Evolutionary conservation across 2,113 vertebrate genomes (phyloP).

Genomic region (Cottus gobio): DNA sequence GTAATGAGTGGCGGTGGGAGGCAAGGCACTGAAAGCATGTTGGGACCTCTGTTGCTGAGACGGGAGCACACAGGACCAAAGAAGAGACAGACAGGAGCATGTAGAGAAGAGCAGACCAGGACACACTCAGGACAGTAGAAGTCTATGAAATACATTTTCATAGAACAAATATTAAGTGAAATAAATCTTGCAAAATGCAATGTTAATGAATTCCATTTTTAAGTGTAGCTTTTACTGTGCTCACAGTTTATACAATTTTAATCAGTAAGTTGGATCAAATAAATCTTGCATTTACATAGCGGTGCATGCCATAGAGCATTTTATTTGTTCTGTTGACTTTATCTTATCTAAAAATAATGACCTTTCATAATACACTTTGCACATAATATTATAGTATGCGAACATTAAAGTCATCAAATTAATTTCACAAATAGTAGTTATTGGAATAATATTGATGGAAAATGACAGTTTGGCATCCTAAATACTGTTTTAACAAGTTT

Average conservation of each 20-base stretch:
- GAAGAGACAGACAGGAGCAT: not conserved
- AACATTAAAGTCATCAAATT: not conserved
- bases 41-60: not conserved
- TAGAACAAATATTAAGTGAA: not conserved
- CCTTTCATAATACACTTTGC: not conserved
- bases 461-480: not conserved
- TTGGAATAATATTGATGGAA: not conserved
- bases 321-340: not conserved
- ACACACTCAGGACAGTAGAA: not conserved
- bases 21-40: not conserved
- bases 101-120: not conserved
- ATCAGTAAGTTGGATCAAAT: not conserved
- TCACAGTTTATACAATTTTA: not conserved
- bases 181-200: not conserved
- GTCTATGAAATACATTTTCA: not conserved
- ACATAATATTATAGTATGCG: not conserved
- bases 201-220: slow-evolving; percentile 13
- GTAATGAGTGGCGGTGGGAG: not conserved
- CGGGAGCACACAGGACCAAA: not conserved
- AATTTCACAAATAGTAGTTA: not conserved
- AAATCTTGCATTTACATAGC: not conserved
- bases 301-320: not conserved
- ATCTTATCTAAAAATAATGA: not conserved
- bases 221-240: slow-evolving; percentile 10
- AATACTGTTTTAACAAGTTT: not conserved